These are phyloP conservation scores for Nemurella pictetii DNA, from an alignment of 2,888 invertebrate species.

Conservation along the genomic window DNA sequence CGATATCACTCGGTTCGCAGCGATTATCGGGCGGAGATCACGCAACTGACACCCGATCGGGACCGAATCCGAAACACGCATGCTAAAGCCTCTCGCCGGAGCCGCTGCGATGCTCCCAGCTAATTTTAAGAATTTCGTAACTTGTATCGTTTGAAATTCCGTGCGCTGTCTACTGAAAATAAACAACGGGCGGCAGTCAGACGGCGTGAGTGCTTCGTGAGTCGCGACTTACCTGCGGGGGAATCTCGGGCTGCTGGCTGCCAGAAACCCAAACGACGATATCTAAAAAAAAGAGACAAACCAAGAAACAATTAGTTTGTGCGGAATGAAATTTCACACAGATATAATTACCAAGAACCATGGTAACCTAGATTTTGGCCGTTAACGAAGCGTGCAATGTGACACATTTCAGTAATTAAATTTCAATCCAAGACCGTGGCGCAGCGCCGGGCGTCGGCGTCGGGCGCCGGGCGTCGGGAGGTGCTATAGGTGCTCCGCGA, in stretches of 20 bases:
- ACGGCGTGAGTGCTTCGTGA: too few species aligned
- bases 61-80: background rate
- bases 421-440: constrained; percentile 18
- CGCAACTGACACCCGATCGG: background rate
- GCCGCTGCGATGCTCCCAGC: too few species aligned
- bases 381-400: background rate
- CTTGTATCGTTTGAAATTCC: background rate
- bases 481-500: background rate
- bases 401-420: constrained; percentile 28
- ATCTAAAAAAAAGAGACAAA: background rate
- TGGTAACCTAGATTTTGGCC: constrained; percentile 16
- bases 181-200: background rate
- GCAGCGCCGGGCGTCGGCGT: too few species aligned
- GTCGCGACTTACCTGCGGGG: background rate
- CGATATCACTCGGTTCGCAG: too few species aligned
- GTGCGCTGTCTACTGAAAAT: background rate
- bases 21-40: background rate
- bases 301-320: background rate
- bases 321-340: background rate
- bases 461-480: too few species aligned
- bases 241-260: background rate
- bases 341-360: constrained; percentile 14
- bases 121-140: background rate
- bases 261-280: background rate
- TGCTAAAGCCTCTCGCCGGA: too few species aligned